Evolutionary conservation across 2,888 invertebrate genomes (phyloP).

Genomic region (Limenitis camilla): DNA sequence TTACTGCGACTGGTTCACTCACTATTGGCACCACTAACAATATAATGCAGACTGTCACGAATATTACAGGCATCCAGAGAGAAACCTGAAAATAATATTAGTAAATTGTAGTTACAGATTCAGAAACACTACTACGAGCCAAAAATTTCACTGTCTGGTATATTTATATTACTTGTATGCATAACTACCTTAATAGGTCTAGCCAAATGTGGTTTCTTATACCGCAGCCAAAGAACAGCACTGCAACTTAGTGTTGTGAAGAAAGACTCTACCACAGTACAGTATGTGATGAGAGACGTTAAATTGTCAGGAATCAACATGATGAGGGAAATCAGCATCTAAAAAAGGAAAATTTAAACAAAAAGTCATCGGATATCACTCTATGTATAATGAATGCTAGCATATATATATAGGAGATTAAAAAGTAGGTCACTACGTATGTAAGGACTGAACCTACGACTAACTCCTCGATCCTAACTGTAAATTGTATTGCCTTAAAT

Average conservation of each 20-base stretch:
- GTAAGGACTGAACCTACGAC: too few relatives aligned
- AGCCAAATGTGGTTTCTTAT: conserved; percentile 83
- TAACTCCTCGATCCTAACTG: too few relatives aligned
- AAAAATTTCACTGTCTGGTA: background rate
- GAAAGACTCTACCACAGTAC: conserved; percentile 93
- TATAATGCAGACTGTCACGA: conserved; percentile 84
- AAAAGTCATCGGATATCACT: too few relatives aligned
- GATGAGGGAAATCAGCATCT: conserved; percentile 88
- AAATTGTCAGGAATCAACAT: conserved; percentile 91
- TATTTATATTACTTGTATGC: background rate
- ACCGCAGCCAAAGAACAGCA: conserved; percentile 88
- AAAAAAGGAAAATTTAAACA: conserved; percentile 18
- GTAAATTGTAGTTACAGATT: background rate
- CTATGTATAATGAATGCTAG: too few relatives aligned
- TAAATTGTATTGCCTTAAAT: background rate
- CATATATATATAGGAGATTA: background rate
- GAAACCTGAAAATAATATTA: conserved; percentile 72
- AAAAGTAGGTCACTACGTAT: too few relatives aligned
- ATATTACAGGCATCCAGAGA: conserved; percentile 82
- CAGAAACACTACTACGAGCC: background rate
- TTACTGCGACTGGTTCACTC: conserved; percentile 85
- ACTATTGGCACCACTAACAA: conserved; percentile 85
- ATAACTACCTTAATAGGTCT: conserved; percentile 87
- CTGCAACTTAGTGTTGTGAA: conserved; percentile 91
- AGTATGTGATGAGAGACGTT: conserved; percentile 90